Conservation (phyloP, 2,797 vertebrate genomes). For the Sciurus vulgaris region DNA sequence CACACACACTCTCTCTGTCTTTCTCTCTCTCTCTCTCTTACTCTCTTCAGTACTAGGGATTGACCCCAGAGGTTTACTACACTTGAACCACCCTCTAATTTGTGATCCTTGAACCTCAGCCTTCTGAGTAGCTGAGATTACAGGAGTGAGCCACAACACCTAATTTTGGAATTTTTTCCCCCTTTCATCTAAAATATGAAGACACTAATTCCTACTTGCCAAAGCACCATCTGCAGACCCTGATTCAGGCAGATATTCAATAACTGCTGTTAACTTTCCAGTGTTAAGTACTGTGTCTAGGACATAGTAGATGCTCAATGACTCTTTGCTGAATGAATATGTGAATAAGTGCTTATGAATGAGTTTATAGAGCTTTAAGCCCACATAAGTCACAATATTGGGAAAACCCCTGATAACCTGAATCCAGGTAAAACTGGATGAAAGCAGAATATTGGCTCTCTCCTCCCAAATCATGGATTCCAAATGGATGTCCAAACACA, state of each 20-base stretch:
- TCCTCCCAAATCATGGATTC: not conserved
- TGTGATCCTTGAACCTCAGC: too few species aligned
- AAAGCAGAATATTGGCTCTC: not conserved
- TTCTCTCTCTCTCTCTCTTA: too few species aligned
- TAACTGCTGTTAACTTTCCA: not conserved
- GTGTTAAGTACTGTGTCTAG: rapidly evolving
- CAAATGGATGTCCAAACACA: not conserved
- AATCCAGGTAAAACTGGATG: not conserved
- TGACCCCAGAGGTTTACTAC: too few species aligned
- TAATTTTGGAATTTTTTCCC: too few species aligned
- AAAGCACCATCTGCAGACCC: not conserved
- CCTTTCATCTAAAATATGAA: not conserved
- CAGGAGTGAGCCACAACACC: too few species aligned
- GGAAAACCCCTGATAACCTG: not conserved
- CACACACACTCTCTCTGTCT: too few species aligned
- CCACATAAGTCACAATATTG: not conserved
- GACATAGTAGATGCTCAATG: not conserved
- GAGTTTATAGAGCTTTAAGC: not conserved
- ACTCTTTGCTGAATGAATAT: not conserved
- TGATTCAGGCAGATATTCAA: not conserved
- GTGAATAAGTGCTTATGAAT: not conserved
- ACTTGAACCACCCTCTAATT: too few species aligned
- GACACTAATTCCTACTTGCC: not conserved
- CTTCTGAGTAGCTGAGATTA: too few species aligned
- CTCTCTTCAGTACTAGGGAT: too few species aligned